Evolutionary conservation across 1,140 invertebrate genomes (phyloP).

Genomic region (Physella acuta): DNA sequence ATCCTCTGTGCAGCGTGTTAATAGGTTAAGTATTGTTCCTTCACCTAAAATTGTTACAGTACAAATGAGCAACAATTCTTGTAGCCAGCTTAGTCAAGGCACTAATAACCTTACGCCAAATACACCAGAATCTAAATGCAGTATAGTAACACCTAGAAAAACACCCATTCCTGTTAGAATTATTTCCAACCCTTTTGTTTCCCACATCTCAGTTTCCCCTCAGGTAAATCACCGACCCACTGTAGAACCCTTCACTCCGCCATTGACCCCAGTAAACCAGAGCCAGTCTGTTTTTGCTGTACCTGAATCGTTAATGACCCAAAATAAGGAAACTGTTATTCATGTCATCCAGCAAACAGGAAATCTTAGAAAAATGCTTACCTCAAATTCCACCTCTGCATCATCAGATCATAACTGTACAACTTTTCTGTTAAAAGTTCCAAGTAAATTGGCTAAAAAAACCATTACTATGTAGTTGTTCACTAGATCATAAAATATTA

Average conservation of each 20-base stretch:
- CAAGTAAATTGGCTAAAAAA: constrained; percentile 1
- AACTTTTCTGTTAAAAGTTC: constrained; percentile 9
- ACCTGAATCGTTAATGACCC: neutral
- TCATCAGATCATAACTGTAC: constrained; percentile 14
- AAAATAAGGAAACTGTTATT: neutral
- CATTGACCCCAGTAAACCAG: neutral
- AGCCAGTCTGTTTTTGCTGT: neutral
- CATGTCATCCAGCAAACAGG: constrained; percentile 5
- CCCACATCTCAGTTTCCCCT: neutral
- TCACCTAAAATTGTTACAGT: neutral
- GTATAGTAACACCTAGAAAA: neutral
- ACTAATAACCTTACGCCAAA: neutral
- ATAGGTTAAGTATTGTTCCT: neutral
- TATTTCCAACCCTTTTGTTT: neutral
- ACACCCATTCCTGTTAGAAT: constrained; percentile 10
- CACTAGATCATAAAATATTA: no score
- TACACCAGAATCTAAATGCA: neutral
- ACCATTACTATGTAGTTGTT: constrained; percentile 15
- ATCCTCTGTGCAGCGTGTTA: neutral
- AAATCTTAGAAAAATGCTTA: constrained; percentile 16
- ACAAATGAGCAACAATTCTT: neutral
- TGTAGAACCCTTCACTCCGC: constrained; percentile 7
- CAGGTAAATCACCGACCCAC: neutral
- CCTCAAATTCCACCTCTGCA: neutral
- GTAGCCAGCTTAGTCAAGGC: neutral